These are phyloP conservation scores for Eristalis intricaria DNA, from an alignment of 2,888 invertebrate species.

Conservation along the genomic window DNA sequence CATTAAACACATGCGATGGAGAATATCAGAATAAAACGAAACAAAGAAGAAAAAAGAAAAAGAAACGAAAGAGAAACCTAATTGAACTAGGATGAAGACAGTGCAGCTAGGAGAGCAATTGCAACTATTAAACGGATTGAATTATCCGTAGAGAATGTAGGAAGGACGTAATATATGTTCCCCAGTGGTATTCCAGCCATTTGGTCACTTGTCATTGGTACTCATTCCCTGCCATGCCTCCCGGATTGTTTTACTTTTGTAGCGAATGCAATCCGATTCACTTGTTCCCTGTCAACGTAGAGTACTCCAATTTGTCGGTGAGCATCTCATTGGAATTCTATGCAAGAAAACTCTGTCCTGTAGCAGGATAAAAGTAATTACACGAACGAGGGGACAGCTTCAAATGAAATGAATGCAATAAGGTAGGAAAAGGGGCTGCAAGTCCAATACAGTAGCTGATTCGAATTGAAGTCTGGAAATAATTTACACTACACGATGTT, in stretches of 20 bases:
- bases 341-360: slow-evolving; percentile 49
- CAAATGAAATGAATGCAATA: slow-evolving; percentile 60
- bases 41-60: neutral
- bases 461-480: slow-evolving; percentile 60
- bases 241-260: slow-evolving; percentile 57
- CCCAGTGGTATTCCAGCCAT: slow-evolving; percentile 69
- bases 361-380: slow-evolving; percentile 64
- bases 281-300: slow-evolving; percentile 70
- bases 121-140: slow-evolving; percentile 71
- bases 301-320: slow-evolving; percentile 68
- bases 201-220: slow-evolving; percentile 70
- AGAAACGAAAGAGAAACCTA: slow-evolving; percentile 39
- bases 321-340: slow-evolving; percentile 71
- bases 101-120: slow-evolving; percentile 65
- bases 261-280: slow-evolving; percentile 69
- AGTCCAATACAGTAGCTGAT: slow-evolving; percentile 14
- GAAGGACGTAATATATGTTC: slow-evolving; percentile 66
- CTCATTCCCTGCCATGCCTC: slow-evolving; percentile 33
- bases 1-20: slow-evolving; percentile 65
- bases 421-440: slow-evolving; percentile 5
- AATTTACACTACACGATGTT: slow-evolving; percentile 52
- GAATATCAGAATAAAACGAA: slow-evolving; percentile 1
- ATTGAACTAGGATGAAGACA: slow-evolving; percentile 71
- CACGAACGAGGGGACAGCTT: slow-evolving; percentile 55
- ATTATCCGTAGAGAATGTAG: slow-evolving; percentile 67